Base-by-base conservation (phyloP, 2,888 invertebrate species). In the Fragum whitleyi region DNA sequence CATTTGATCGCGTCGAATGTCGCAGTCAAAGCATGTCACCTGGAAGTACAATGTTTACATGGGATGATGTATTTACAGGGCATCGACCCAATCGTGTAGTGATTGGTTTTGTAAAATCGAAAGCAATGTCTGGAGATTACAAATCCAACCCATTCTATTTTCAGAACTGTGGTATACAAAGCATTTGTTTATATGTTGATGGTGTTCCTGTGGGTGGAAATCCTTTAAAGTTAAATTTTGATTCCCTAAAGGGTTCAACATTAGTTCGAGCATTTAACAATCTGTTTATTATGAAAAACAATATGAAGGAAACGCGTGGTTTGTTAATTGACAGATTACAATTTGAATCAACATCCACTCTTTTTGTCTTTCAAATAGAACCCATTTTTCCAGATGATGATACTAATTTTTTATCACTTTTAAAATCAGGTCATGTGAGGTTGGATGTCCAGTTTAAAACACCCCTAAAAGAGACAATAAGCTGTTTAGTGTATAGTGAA, bases 401-500 rank as follows among this genome's bases (percentile, higher is more conserved):
- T 14, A 61, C 36, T 1, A 53, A 14, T 21, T 81, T 76, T 74
- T 53, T 85, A 59, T 69, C 81, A 26, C 47, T 85, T 23, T 26
- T 85, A 21, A 79, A 74, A 77, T 76, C 79, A 55, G 77, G 85
- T 32, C 51, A 81, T 72, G 72, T 85, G 19, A 67, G 81, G 36
- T 59, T 81, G 53, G 85, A 85, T 14, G 79, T 81, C 39, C 68
- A 65, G 36, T 85, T 85, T 68, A 65, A 55, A 32, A 42, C 42
- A 61, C 62, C 85, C 3, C 47, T 79, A 32, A 51, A 47, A 65
- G 53, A 62, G 23, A 74, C 77, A 61, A 77, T 61, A 11, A 81
- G 77, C 39, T 85, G 81, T 51, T 72, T 85, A 39, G 75, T 79
- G n/a, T 85, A 85, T 29, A 79, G 77, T 42, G 70, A 81, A 69